Conservation (phyloP, 2,797 vertebrate species). For the Sandelia bainsii region DNA sequence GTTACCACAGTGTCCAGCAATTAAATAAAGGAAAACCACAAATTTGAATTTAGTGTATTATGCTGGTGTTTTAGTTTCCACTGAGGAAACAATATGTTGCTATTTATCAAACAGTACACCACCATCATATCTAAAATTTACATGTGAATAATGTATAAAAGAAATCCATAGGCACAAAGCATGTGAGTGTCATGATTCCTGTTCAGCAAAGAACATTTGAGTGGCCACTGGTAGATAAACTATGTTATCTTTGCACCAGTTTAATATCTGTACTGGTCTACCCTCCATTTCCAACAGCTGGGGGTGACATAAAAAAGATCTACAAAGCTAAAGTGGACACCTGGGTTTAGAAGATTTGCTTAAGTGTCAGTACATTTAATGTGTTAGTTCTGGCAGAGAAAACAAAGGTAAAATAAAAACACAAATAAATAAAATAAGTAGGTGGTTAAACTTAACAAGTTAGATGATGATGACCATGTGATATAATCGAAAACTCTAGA, state of each 20-base stretch:
- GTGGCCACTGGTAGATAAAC: neutral
- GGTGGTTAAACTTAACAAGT: too few relatives aligned
- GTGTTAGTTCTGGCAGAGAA: neutral
- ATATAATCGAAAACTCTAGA: too few relatives aligned
- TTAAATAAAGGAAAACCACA: neutral
- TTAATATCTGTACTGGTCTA: slow-evolving; percentile 4
- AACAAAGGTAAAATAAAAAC: neutral
- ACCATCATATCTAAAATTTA: neutral
- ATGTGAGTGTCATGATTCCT: neutral
- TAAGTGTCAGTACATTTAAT: neutral
- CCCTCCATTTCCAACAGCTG: slow-evolving; percentile 6
- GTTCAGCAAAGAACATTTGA: neutral
- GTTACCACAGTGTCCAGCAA: too few relatives aligned
- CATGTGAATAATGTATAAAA: neutral
- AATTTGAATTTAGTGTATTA: neutral
- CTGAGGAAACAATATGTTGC: neutral
- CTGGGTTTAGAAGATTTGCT: slow-evolving; percentile 27
- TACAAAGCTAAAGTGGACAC: slow-evolving; percentile 9
- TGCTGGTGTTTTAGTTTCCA: neutral
- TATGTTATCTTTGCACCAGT: slow-evolving; percentile 15
- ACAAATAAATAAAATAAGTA: neutral
- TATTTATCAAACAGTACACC: neutral
- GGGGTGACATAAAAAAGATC: neutral
- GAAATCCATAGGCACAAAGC: neutral
- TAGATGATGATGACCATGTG: too few relatives aligned